These are phyloP conservation scores for Tapirus indicus DNA, from an alignment of 2,797 vertebrate species.

Conservation along the genomic window DNA sequence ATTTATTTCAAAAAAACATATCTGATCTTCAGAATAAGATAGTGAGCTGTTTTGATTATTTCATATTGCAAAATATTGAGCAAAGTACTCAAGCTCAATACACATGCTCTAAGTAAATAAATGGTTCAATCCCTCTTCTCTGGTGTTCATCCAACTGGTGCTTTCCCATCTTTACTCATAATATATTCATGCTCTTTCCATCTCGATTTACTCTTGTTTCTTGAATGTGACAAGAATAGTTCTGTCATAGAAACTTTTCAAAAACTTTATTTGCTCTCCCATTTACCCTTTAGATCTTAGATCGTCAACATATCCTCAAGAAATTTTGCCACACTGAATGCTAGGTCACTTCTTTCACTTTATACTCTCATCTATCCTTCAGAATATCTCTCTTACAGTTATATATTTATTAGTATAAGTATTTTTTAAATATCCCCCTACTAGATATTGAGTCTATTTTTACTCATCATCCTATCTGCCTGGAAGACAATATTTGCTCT, in stretches of 20 bases:
- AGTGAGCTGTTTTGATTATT: background rate
- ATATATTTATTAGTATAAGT: background rate
- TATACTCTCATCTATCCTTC: background rate
- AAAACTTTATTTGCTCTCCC: background rate
- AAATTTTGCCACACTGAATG: background rate
- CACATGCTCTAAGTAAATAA: background rate
- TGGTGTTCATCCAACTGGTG: background rate
- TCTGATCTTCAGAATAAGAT: background rate
- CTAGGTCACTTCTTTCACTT: background rate
- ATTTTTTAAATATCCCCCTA: background rate
- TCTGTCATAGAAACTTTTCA: background rate
- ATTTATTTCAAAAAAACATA: background rate
- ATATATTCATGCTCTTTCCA: background rate
- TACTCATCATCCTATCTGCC: background rate
- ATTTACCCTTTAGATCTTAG: background rate
- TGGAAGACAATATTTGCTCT: background rate
- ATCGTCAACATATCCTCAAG: background rate
- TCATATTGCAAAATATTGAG: background rate
- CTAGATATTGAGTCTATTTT: background rate
- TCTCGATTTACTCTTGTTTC: background rate
- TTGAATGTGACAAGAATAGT: background rate
- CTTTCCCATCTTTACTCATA: background rate
- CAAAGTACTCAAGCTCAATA: background rate
- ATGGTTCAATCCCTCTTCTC: background rate
- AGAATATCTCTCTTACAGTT: background rate